A percentile compares a stretch with the other conserved stretches of the same genome.
Evolutionary conservation across 2,113 vertebrate genomes (phyloP).

Genomic region (Ciconia maguari): DNA sequence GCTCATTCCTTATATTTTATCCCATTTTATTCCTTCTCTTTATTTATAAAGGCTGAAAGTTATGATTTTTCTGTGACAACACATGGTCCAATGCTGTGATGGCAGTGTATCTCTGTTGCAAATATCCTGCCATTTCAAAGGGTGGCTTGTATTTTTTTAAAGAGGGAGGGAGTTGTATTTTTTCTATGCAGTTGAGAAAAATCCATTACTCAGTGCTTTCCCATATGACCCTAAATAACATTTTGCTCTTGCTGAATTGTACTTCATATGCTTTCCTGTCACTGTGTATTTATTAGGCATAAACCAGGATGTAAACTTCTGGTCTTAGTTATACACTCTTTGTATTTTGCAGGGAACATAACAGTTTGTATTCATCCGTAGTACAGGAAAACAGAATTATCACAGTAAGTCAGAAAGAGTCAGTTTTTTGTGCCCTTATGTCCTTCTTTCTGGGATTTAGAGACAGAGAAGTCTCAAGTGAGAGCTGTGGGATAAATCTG

Average conservation of each 20-base stretch:
- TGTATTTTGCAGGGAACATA: not conserved
- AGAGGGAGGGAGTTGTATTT: not conserved
- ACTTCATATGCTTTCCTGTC: not conserved
- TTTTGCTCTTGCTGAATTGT: not conserved
- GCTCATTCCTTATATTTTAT: not conserved
- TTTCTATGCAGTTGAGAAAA: not conserved
- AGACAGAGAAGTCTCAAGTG: not conserved
- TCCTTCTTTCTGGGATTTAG: not conserved
- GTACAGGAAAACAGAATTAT: not conserved
- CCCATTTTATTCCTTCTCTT: constrained; percentile 21
- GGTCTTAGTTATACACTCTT: constrained; percentile 26
- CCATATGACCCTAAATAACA: not conserved
- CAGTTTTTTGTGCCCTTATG: not conserved
- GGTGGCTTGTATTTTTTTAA: not conserved
- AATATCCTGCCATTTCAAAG: not conserved
- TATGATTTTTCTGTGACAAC: not conserved
- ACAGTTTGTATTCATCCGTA: constrained; percentile 7
- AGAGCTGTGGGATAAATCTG: not conserved
- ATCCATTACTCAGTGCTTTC: not conserved
- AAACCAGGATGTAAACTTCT: constrained; percentile 7
- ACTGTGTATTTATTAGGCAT: not conserved
- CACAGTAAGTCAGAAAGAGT: not conserved
- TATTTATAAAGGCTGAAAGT: constrained; percentile 2
- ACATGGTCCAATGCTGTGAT: not conserved
- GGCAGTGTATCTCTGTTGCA: not conserved